Evolutionary conservation across 2,888 invertebrate species (phyloP), one percentile per base, ranked within the genome.

Genomic region (Pimpla rufipes): DNA sequence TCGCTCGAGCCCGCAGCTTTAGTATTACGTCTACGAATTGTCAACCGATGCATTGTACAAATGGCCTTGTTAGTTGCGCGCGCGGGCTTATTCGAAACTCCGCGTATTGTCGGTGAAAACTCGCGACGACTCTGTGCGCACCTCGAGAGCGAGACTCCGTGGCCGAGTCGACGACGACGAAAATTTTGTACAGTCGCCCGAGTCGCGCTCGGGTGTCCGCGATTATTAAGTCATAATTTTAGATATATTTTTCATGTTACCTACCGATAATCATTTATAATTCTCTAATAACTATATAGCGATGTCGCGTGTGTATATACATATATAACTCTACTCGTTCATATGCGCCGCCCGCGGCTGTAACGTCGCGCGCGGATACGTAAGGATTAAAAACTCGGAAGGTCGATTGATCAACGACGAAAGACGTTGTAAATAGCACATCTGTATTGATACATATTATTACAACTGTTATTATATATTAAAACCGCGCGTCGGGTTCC

Each of bases 221-320:
- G 78, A 35, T 62, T 59, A 66, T 66, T 59, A 77, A 76, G 67
- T 81, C 81, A 85, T 81, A 81, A 68, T 81, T 76, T 76, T 85
- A 84, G 73, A 82, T 84, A 82, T 87, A 86, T 86, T 86, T 83
- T 85, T 35, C 77, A 85, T 84, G 85, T 86, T 87, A 83, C 80
- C 81, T 84, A 79, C 71, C n/a, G 71, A 75, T 79, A 82, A 42
- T 74, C 73, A 62, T 76, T 85, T 81, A 73, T 76, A 77, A 74
- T 81, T 76, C 76, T 81, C 79, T 66, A 79, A 82, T 83, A 62
- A 57, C 71, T 13, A 37, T 47, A 47, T 79, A 73, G 77, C 81
- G 83, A 84, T 71, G 85, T 79, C 73, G 85, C 87, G 86, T 89
- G 88, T 89, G 88, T 88, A 88, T 66, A 89, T 88, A 88, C 88